These are phyloP conservation scores for Drepana falcataria DNA, from an alignment of 2,888 invertebrate genomes.

Conservation along the genomic window DNA sequence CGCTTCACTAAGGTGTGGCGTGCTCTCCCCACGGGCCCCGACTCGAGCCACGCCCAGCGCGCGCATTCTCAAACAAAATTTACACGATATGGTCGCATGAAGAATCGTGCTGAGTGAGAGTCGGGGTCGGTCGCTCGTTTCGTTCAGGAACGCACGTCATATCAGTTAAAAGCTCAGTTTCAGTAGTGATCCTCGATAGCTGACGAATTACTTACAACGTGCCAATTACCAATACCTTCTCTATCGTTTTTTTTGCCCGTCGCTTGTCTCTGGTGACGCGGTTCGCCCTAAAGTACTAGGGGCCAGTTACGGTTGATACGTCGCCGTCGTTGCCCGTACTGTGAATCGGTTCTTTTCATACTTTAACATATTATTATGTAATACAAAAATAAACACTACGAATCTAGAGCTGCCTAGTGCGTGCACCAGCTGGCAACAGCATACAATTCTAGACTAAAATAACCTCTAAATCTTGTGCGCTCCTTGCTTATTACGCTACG, in stretches of 20 bases:
- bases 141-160: conserved; percentile 61
- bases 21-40: conserved; percentile 62
- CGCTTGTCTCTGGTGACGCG: no score
- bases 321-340: conserved; percentile 23
- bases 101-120: conserved; percentile 47
- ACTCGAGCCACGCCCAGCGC: conserved; percentile 63
- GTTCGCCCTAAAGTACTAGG: conserved; percentile 20
- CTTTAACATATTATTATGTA: conserved; percentile 53
- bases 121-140: conserved; percentile 31
- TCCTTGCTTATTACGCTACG: no score
- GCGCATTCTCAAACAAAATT: conserved; percentile 69
- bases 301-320: conserved; percentile 13
- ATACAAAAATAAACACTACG: conserved; percentile 54
- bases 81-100: conserved; percentile 60
- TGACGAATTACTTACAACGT: conserved; percentile 48
- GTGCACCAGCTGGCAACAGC: conserved; percentile 42
- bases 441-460: not conserved
- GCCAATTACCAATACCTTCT: no score
- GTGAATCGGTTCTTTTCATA: conserved; percentile 15
- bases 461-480: not conserved
- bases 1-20: conserved; percentile 48
- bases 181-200: conserved; percentile 59
- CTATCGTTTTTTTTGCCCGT: no score
- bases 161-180: conserved; percentile 48
- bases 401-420: conserved; percentile 52